Evolutionary conservation across 2,113 vertebrate genomes (phyloP).

Genomic region (Agelaius tricolor): DNA sequence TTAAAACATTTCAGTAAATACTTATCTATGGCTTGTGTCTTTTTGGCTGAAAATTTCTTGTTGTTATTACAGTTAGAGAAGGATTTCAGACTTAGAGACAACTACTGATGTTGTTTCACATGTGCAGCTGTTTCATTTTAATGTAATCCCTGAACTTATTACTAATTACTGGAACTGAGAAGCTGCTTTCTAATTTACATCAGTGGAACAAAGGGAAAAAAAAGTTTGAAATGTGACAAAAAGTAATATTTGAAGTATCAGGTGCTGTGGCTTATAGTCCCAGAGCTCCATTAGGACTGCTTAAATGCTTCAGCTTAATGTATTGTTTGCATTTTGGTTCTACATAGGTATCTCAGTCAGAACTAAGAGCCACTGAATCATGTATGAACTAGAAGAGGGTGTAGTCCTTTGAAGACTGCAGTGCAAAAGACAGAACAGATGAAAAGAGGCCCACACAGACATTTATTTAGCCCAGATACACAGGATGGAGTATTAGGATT

Average conservation of each 20-base stretch:
- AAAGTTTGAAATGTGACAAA: not conserved
- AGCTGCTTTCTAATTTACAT: not conserved
- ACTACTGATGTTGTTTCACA: not conserved
- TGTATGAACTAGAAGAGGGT: not conserved
- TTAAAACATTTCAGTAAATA: not conserved
- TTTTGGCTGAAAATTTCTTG: not conserved
- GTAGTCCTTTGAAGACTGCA: not conserved
- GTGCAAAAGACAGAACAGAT: not conserved
- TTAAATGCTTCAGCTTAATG: not conserved
- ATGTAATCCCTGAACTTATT: not conserved
- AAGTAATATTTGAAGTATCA: not conserved
- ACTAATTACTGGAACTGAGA: conserved; percentile 3
- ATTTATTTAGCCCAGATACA: not conserved
- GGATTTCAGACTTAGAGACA: not conserved
- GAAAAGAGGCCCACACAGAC: not conserved
- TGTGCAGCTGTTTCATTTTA: conserved; percentile 2
- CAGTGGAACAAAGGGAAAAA: not conserved
- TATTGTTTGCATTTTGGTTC: not conserved
- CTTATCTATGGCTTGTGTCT: not conserved
- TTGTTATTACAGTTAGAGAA: not conserved
- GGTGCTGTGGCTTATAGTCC: not conserved
- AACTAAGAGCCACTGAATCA: not conserved
- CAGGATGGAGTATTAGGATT: not conserved
- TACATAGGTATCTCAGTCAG: not conserved
- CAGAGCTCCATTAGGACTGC: not conserved